phyloP scores from a whole-genome alignment of 2,888 invertebrate genomes.

The Chesias legatella region DNA sequence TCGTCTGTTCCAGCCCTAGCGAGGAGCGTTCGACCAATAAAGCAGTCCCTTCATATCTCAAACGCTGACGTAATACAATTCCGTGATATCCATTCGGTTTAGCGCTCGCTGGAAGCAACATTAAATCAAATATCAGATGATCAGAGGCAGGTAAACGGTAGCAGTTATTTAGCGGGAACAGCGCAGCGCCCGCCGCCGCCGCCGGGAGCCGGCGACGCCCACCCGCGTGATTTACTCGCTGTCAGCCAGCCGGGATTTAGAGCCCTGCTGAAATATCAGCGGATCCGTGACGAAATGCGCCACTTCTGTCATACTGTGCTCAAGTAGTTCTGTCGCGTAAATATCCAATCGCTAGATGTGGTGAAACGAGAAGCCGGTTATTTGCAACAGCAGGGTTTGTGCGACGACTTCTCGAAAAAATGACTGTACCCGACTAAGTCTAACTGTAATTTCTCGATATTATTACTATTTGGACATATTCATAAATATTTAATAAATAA shows the following conservation, averaged over 20 bases:
- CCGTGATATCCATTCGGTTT: conserved; percentile 38
- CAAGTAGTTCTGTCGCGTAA: conserved; percentile 35
- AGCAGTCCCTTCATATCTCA: conserved; percentile 31
- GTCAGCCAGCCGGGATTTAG: conserved; percentile 56
- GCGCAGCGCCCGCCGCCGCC: conserved; percentile 44
- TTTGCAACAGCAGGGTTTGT: background rate
- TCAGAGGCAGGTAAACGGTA: conserved; percentile 76
- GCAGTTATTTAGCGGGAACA: conserved; percentile 66
- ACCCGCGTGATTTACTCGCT: conserved; percentile 71
- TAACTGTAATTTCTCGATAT: too few relatives aligned
- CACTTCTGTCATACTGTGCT: conserved; percentile 20
- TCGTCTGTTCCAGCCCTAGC: conserved; percentile 9
- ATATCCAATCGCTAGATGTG: conserved; percentile 25
- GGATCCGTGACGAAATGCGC: conserved; percentile 63
- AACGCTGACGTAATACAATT: conserved; percentile 33
- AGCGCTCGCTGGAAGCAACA: conserved; percentile 52
- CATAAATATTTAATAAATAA: too few relatives aligned
- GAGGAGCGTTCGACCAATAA: conserved; percentile 24
- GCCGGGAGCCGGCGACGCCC: conserved; percentile 52
- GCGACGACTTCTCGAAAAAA: too few relatives aligned
- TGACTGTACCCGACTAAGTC: too few relatives aligned
- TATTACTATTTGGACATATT: too few relatives aligned
- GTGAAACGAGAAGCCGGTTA: conserved; percentile 25
- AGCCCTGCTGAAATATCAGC: conserved; percentile 65
- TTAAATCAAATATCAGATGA: conserved; percentile 78